Percentiles rank a stretch among this genome's conserved stretches.
These are phyloP conservation scores for Hephaestus fuliginosus DNA, from an alignment of 2,797 vertebrate species.

Conservation along the genomic window DNA sequence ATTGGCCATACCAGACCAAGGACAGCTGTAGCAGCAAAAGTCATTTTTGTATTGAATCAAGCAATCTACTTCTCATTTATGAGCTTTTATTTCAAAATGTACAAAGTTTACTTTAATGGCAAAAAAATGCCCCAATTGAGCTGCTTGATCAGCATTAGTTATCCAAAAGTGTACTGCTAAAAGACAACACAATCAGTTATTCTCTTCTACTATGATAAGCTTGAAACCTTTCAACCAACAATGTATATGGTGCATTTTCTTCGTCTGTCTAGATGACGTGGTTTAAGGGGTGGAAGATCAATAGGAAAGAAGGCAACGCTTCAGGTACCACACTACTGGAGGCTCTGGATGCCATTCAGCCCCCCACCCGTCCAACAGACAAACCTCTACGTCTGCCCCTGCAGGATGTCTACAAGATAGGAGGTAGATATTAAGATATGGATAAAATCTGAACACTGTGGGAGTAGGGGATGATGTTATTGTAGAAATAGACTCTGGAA, in stretches of 20 bases:
- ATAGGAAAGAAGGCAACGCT: conserved; percentile 92
- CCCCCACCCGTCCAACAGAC: conserved; percentile 94
- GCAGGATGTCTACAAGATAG: conserved; percentile 99
- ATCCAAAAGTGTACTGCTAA: neutral
- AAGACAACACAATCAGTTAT: neutral
- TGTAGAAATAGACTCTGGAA: neutral
- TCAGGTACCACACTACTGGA: conserved; percentile 94
- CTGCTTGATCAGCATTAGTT: neutral
- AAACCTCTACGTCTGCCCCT: conserved; percentile 95
- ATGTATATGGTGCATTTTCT: neutral
- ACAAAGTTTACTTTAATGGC: neutral
- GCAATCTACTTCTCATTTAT: neutral
- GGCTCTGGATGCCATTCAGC: conserved; percentile 94
- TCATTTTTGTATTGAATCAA: neutral
- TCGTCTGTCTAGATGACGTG: conserved; percentile 90
- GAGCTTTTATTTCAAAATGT: neutral
- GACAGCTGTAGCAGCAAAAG: neutral
- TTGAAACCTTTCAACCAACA: neutral
- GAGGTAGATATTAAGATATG: conserved; percentile 81
- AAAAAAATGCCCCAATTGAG: neutral
- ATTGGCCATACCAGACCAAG: neutral
- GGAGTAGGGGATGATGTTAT: neutral
- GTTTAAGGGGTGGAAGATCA: conserved; percentile 98
- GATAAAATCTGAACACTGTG: neutral
- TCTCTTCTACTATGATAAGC: neutral